A percentile compares a stretch with the other conserved stretches of the same genome.
Evolutionary conservation across 2,797 vertebrate genomes (phyloP).

Genomic region (Acipenser ruthenus): DNA sequence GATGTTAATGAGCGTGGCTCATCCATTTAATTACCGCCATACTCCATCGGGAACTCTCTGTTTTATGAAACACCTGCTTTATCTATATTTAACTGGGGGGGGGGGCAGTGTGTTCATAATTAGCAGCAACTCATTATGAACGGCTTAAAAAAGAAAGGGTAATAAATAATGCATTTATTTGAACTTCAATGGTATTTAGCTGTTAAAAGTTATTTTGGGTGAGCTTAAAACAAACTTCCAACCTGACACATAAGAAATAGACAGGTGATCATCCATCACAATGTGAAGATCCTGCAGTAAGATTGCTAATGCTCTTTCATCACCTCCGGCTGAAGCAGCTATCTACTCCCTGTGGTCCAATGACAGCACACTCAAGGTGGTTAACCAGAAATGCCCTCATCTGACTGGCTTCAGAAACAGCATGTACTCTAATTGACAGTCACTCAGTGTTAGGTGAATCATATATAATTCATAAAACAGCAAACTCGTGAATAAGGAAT

Average conservation of each 20-base stretch:
- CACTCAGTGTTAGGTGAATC: neutral
- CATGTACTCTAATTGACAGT: neutral
- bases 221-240: neutral
- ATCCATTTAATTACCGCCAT: neutral
- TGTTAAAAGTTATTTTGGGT: neutral
- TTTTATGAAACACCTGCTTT: neutral
- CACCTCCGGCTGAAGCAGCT: neutral
- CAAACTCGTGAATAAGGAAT: neutral
- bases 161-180: neutral
- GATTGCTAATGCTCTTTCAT: neutral
- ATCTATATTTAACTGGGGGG: neutral
- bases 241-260: neutral
- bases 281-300: neutral
- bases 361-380: neutral
- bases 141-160: neutral
- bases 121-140: constrained; percentile 7
- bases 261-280: neutral
- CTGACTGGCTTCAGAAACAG: neutral
- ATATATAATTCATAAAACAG: neutral
- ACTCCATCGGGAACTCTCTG: neutral
- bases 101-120: neutral
- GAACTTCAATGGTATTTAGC: neutral
- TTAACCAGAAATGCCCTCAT: neutral
- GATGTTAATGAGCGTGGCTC: neutral
- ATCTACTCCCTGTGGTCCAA: neutral